These are phyloP conservation scores for Dreissena polymorpha DNA, from an alignment of 1,140 invertebrate species.

Conservation along the genomic window DNA sequence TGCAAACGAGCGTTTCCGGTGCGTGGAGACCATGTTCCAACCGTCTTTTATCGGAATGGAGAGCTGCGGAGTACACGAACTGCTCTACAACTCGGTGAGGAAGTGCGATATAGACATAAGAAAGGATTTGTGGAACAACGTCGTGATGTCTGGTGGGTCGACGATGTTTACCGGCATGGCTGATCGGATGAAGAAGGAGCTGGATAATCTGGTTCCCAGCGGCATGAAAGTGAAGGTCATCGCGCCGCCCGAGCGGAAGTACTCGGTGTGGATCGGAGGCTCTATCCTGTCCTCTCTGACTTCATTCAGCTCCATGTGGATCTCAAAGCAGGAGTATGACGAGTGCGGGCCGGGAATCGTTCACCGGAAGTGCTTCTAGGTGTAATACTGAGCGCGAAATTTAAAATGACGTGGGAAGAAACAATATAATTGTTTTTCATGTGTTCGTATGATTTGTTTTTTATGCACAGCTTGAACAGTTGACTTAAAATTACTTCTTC, in stretches of 20 bases:
- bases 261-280: slow-evolving; percentile 74
- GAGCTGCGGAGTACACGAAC: slow-evolving; percentile 69
- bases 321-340: slow-evolving; percentile 87
- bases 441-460: too few relatives aligned
- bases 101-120: slow-evolving; percentile 69
- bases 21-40: slow-evolving; percentile 86
- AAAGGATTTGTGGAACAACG: slow-evolving; percentile 52
- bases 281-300: slow-evolving; percentile 85
- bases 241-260: slow-evolving; percentile 78
- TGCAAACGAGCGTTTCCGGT: slow-evolving; percentile 86
- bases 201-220: slow-evolving; percentile 58
- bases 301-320: slow-evolving; percentile 84
- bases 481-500: too few relatives aligned
- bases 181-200: slow-evolving; percentile 48
- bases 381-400: neutral
- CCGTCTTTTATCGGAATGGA: slow-evolving; percentile 65
- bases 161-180: slow-evolving; percentile 58
- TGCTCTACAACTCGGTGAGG: slow-evolving; percentile 93
- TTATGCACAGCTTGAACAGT: too few relatives aligned
- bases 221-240: slow-evolving; percentile 76
- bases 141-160: slow-evolving; percentile 57
- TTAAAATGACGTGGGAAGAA: too few relatives aligned
- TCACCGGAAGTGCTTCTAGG: slow-evolving; percentile 97
- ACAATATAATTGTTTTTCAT: too few relatives aligned
- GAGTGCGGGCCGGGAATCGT: slow-evolving; percentile 93